phyloP scores from a whole-genome alignment of 2,113 vertebrate genomes.

The Syngnathoides biaculeatus region DNA sequence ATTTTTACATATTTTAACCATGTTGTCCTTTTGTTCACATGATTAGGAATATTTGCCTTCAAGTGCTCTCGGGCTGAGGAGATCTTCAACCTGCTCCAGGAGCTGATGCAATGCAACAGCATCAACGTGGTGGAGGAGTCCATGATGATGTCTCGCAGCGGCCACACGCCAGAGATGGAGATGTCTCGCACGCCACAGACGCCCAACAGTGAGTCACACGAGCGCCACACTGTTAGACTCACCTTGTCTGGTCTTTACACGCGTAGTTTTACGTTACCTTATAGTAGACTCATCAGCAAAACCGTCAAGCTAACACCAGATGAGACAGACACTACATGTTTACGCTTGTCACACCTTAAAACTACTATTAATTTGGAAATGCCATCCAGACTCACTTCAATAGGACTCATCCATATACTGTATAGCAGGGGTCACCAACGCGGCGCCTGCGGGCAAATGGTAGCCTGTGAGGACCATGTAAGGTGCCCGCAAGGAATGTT shows the following conservation, averaged over 20 bases:
- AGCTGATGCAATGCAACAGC: constrained; percentile 98
- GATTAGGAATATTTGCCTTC: constrained; percentile 95
- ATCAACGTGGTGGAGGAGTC: constrained; percentile 96
- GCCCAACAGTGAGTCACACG: constrained; percentile 78
- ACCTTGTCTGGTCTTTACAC: not conserved
- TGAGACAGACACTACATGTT: not conserved
- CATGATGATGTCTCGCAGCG: constrained; percentile 82
- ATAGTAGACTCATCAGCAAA: not conserved
- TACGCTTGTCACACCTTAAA: no score
- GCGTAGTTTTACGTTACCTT: not conserved
- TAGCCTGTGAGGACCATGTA: no score
- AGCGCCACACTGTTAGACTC: not conserved
- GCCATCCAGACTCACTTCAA: no score
- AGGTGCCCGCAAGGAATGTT: no score
- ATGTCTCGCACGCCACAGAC: constrained; percentile 82
- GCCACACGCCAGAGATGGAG: constrained; percentile 81
- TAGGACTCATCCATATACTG: no score
- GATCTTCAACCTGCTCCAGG: constrained; percentile 97
- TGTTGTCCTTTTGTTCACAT: constrained; percentile 17
- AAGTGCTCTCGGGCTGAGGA: constrained; percentile 96
- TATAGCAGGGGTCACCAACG: no score
- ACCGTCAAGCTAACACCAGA: not conserved
- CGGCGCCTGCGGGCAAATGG: no score
- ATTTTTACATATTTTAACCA: not conserved
- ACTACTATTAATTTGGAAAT: no score